Percentiles rank a stretch among this genome's conserved stretches.
phyloP scores from a whole-genome alignment of 2,797 vertebrate species.

The Neosalanx taihuensis region DNA sequence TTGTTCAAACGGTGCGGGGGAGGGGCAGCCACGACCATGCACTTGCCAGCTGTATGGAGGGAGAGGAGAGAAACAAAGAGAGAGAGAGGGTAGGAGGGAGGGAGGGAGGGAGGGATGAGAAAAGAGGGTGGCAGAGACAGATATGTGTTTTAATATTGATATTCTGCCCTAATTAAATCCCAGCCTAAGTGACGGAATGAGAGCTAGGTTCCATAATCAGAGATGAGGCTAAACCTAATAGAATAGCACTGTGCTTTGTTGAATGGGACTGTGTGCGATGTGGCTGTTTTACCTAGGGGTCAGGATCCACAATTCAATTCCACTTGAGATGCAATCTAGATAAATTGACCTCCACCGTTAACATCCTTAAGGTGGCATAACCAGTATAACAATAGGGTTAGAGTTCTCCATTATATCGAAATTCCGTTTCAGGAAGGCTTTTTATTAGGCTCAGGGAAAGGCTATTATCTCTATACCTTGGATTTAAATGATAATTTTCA shows the following conservation, averaged over 20 bases:
- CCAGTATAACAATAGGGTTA: not conserved
- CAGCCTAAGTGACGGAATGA: conserved; percentile 68
- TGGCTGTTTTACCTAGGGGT: conserved; percentile 45
- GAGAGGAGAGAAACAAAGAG: conserved; percentile 66
- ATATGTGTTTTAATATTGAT: conserved; percentile 73
- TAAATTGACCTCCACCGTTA: conserved; percentile 41
- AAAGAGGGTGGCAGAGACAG: conserved; percentile 5
- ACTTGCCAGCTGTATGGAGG: conserved; percentile 76
- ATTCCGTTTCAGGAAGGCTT: not conserved
- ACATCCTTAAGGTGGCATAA: conserved; percentile 32
- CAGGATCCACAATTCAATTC: conserved; percentile 61
- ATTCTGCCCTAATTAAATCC: conserved; percentile 76
- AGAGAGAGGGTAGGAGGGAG: conserved; percentile 29
- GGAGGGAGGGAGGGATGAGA: conserved; percentile 9
- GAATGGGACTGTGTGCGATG: conserved; percentile 33
- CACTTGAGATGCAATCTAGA: conserved; percentile 45
- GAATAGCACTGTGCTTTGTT: conserved; percentile 50
- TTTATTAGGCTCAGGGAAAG: not conserved
- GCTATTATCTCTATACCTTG: not conserved
- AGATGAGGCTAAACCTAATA: conserved; percentile 40
- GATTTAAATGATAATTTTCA: too few relatives aligned
- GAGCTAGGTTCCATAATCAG: conserved; percentile 49
- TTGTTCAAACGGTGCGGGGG: conserved; percentile 74
- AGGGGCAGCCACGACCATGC: conserved; percentile 72
- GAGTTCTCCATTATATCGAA: not conserved